Base-by-base conservation (phyloP, 1,140 invertebrate species). In the Monomorium pharaonis region DNA sequence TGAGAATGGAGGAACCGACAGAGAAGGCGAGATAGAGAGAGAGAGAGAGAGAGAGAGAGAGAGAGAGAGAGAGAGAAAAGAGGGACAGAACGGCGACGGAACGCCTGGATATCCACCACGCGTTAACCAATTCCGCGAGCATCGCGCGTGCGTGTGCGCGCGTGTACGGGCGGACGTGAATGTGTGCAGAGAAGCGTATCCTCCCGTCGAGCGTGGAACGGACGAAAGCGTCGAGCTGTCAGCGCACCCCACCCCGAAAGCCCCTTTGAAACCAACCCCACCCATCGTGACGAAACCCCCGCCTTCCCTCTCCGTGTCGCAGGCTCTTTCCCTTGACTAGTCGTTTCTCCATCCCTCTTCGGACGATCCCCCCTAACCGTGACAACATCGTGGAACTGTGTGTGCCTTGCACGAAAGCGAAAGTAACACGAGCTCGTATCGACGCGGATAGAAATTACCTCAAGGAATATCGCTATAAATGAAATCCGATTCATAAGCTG, bases 181-280 rank as follows among this genome's bases (percentile, higher is more conserved):
- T 93, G 93, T 94, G 94, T 94, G 93, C 94, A 94, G 91, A 93
- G 92, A 94, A 94, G 92, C 94, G 94, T 95, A 95, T 95, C 94
- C 94, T 95, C 94, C 94, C 92, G 93, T 92, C 88, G 91, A 91
- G 91, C 92, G 88, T 89, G 86, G 90, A 93, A 91, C 93, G 92
- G 93, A 93, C 93, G 93, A 93, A 90, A 93, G 93, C 93, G 91
- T 94, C 93, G 94, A 95, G 94, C 94, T 95, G 94, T 95, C 94
- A 95, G 94, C 94, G 94, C 94, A 94, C 94, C 94, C 94, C 92
- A 91, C 91, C 90, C 87, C 92, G 85, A 92, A 90, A 92, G 92
- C 92, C 93, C 93, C 93, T 93, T 92, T 90, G 91, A 89, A 75
- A 86, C 83, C 89, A 90, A 90, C 89, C 89, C 91, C 91, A 85